Conservation (phyloP, 2,113 vertebrate genomes). For the Lampris incognitus region DNA sequence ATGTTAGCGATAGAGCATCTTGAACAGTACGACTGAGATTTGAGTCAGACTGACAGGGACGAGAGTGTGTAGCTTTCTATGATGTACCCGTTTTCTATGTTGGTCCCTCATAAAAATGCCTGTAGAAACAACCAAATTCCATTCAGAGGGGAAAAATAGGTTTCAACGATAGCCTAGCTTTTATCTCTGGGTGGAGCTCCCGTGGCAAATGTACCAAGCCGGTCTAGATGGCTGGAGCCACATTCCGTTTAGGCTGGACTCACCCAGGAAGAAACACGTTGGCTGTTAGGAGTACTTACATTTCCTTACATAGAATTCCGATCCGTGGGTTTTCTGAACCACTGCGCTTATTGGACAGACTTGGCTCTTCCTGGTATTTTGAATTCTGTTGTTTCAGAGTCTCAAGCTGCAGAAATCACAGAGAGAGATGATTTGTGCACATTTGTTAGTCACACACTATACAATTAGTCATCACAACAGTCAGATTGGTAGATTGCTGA, state of each 20-base stretch:
- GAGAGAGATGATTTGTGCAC: slow-evolving; percentile 2
- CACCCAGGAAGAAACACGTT: slow-evolving; percentile 47
- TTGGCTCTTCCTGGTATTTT: slow-evolving; percentile 88
- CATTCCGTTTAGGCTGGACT: slow-evolving; percentile 7
- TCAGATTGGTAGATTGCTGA: too few species aligned
- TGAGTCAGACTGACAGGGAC: background rate
- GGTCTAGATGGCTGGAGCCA: slow-evolving; percentile 13
- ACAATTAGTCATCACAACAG: too few species aligned
- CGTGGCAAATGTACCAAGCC: too few species aligned
- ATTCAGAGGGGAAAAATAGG: too few species aligned
- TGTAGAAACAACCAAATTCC: background rate
- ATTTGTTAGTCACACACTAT: too few species aligned
- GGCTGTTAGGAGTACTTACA: slow-evolving; percentile 82
- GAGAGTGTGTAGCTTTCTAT: background rate
- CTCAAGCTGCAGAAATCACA: slow-evolving; percentile 83
- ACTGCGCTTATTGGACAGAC: slow-evolving; percentile 85
- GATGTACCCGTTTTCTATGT: too few species aligned
- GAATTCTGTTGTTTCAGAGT: slow-evolving; percentile 89
- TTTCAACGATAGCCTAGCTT: too few species aligned
- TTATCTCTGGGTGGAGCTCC: too few species aligned
- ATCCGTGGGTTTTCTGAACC: slow-evolving; percentile 86
- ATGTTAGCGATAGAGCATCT: background rate
- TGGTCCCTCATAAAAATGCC: too few species aligned
- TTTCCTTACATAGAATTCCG: slow-evolving; percentile 87
- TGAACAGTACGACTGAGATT: slow-evolving; percentile 15